Conservation (phyloP, 2,888 invertebrate genomes). For the Smittia sp. region DNA sequence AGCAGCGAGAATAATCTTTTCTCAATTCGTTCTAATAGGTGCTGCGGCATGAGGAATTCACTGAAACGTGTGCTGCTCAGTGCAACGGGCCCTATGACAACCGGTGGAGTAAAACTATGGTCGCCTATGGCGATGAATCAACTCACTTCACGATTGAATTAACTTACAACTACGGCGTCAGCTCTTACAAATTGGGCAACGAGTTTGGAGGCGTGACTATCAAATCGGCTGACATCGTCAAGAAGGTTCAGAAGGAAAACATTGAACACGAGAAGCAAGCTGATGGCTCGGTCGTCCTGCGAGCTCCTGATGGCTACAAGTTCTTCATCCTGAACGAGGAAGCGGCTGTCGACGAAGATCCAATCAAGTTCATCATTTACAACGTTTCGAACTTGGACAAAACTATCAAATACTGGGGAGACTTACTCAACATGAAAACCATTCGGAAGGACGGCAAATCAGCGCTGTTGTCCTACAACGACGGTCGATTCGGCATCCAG, state of each 20-base stretch:
- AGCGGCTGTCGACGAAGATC: slow-evolving; percentile 68
- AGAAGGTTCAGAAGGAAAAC: slow-evolving; percentile 66
- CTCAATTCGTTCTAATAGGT: slow-evolving; percentile 58
- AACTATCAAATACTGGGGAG: slow-evolving; percentile 82
- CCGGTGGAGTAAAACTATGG: slow-evolving; percentile 99
- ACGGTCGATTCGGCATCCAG: slow-evolving; percentile 66
- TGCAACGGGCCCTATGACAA: slow-evolving; percentile 99
- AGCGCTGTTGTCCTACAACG: slow-evolving; percentile 67
- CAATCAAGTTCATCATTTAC: slow-evolving; percentile 75
- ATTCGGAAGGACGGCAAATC: slow-evolving; percentile 63
- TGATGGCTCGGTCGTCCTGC: slow-evolving; percentile 61
- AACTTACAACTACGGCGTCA: slow-evolving; percentile 95
- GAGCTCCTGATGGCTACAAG: slow-evolving; percentile 90
- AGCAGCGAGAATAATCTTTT: no score
- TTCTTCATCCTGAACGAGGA: slow-evolving; percentile 76
- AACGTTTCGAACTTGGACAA: slow-evolving; percentile 72
- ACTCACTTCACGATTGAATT: slow-evolving; percentile 93
- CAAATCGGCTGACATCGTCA: slow-evolving; percentile 70
- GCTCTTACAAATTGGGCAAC: slow-evolving; percentile 83
- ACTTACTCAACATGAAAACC: slow-evolving; percentile 70
- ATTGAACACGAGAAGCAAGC: slow-evolving; percentile 70
- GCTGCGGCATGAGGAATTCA: slow-evolving; percentile 94
- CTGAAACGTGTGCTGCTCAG: slow-evolving; percentile 92
- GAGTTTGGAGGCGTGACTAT: slow-evolving; percentile 87
- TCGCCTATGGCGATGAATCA: slow-evolving; percentile 95